These are phyloP conservation scores for Amphiprion percula DNA, from an alignment of 2,113 vertebrate genomes.

Conservation along the genomic window DNA sequence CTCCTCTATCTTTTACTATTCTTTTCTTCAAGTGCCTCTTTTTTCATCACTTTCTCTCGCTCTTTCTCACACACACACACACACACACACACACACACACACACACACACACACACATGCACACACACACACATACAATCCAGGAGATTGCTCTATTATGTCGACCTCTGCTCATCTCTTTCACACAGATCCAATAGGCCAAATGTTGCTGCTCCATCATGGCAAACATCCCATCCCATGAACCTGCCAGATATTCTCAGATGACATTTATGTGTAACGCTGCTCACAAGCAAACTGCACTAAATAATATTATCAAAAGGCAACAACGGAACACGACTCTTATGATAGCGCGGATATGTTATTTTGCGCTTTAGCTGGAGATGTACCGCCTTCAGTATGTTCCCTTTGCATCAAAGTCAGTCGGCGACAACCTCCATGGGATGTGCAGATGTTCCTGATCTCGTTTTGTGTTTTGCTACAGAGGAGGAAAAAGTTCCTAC, in stretches of 20 bases:
- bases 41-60: constrained; percentile 16
- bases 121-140: neutral
- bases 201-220: neutral
- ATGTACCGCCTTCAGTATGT: constrained; percentile 55
- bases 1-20: constrained; percentile 1
- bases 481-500: constrained; percentile 60
- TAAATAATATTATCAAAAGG: constrained; percentile 44
- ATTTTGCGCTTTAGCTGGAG: constrained; percentile 52
- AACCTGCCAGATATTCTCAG: constrained; percentile 23
- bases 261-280: constrained; percentile 20
- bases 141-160: constrained; percentile 39
- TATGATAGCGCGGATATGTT: constrained; percentile 36
- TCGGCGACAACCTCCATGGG: constrained; percentile 61
- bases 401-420: constrained; percentile 74
- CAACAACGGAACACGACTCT: constrained; percentile 47
- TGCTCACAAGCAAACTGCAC: constrained; percentile 12
- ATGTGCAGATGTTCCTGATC: constrained; percentile 69
- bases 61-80: constrained; percentile 7
- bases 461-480: constrained; percentile 62
- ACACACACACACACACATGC: no score
- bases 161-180: constrained; percentile 17
- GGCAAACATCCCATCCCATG: neutral
- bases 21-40: neutral
- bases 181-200: constrained; percentile 13
- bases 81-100: no score